Base-by-base conservation (phyloP, 2,797 vertebrate species). In the Malacoctenus gilli region DNA sequence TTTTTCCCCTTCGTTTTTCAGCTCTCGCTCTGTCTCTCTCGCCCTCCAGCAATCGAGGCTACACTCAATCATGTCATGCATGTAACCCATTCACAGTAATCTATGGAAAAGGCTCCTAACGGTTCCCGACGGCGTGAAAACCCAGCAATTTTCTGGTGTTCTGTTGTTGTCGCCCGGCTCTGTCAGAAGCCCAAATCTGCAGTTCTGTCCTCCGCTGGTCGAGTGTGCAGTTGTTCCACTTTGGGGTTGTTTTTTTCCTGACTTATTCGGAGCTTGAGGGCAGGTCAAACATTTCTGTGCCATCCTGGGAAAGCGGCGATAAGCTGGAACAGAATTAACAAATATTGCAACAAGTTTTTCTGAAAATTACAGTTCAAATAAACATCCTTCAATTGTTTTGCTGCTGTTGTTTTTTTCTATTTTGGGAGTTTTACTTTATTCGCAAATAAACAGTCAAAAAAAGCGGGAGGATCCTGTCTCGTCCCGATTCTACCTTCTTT, bases 61-160 rank as follows among this genome's bases (percentile, higher is more conserved):
- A 54, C 49, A 77, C 44, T 67, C 51, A 83, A 68, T 63, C 71
- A 67, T 68, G 66, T 69, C 61, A 66, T 68, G 75, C 56, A 38
- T 64, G 54, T 49, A 40, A 60, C 52, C 50, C 36, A 50, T 64
- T 16, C 51, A 43, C 64, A 31, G 59, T 48, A 30, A 50, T 55
- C 15, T 42, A 60, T 72, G 68, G 59, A 75, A 77, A 72, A 60
- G 55, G 55, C 20, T 52, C 9, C 9, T 52, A 49, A 76, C 68
- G 71, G 51, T 57, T n/a, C 56, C 57, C n/a, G 70, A 60, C 63
- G 66, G 69, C 81, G 16, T 16, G 42, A 62, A 15, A 73, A 83
- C 66, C 77, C 37, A 6, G 70, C 53, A 68, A 77, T 87, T 87
- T 31, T 85, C 59, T 76, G 68, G 48, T 57, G 63, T 77, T 72